Conservation (phyloP, 2,888 invertebrate species). For the Meteorus colon region DNA sequence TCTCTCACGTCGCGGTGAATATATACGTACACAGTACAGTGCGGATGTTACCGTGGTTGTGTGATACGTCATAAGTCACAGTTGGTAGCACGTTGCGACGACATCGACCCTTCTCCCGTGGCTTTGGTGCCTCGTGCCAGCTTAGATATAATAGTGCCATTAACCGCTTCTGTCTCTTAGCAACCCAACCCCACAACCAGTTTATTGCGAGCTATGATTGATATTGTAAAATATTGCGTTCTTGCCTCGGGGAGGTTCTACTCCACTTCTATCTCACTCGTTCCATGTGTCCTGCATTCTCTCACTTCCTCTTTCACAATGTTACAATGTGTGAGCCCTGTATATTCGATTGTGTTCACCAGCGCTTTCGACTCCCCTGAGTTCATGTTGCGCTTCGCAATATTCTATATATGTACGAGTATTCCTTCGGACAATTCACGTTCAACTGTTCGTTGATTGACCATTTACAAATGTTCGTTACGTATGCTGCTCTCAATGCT, state of each 20-base stretch:
- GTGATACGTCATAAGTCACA: conserved; percentile 71
- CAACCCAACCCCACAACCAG: conserved; percentile 60
- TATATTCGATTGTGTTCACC: background rate
- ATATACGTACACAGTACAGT: background rate
- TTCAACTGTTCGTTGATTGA: conserved; percentile 48
- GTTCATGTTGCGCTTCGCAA: background rate
- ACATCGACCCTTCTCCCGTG: conserved; percentile 58
- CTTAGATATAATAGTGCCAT: conserved; percentile 67
- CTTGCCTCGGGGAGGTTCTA: conserved; percentile 37
- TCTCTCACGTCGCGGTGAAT: background rate
- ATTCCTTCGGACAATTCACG: conserved; percentile 40
- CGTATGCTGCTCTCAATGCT: conserved; percentile 41
- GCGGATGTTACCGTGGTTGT: conserved; percentile 51
- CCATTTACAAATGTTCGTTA: conserved; percentile 47
- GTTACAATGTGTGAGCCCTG: background rate
- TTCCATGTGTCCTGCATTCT: conserved; percentile 8
- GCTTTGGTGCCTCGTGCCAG: conserved; percentile 47
- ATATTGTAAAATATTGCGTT: conserved; percentile 66
- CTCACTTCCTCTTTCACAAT: background rate
- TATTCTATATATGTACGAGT: conserved; percentile 10
- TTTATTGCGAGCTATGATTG: conserved; percentile 69
- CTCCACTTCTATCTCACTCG: conserved; percentile 18
- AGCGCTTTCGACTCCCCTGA: background rate
- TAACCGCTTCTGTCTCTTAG: conserved; percentile 70
- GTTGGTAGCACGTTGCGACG: conserved; percentile 70